Evolutionary conservation across 2,797 vertebrate species (phyloP).

Genomic region (Thaleichthys pacificus): DNA sequence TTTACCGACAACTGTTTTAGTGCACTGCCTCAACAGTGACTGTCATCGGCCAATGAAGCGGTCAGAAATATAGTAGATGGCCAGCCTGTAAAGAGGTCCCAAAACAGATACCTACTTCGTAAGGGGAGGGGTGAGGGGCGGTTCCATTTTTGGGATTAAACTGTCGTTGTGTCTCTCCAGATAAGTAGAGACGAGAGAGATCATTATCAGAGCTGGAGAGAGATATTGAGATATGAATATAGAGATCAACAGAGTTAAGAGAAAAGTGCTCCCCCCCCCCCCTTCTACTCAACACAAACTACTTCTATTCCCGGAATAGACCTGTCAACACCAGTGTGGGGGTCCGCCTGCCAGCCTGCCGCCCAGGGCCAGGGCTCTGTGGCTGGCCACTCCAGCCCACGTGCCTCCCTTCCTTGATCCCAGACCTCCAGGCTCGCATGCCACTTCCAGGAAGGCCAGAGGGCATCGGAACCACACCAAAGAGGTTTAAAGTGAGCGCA

Average conservation of each 20-base stretch:
- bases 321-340: constrained; percentile 55
- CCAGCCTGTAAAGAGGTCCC: too few relatives aligned
- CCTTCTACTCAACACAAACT: constrained; percentile 31
- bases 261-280: constrained; percentile 13
- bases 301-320: constrained; percentile 69
- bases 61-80: constrained; percentile 8
- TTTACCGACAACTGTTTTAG: too few relatives aligned
- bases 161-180: background rate
- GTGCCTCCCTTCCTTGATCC: constrained; percentile 48
- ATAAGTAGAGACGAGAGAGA: constrained; percentile 20
- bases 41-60: constrained; percentile 11
- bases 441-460: constrained; percentile 54
- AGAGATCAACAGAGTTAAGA: constrained; percentile 21
- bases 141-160: constrained; percentile 17
- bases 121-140: background rate
- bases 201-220: constrained; percentile 10
- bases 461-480: constrained; percentile 49
- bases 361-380: constrained; percentile 42
- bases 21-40: too few relatives aligned
- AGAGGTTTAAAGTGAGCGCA: constrained; percentile 10
- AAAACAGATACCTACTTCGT: constrained; percentile 3
- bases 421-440: constrained; percentile 40
- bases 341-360: constrained; percentile 53
- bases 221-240: constrained; percentile 25
- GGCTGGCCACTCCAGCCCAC: constrained; percentile 35